phyloP scores from a whole-genome alignment of 2,797 vertebrate genomes.

The Anas flavirostris region DNA sequence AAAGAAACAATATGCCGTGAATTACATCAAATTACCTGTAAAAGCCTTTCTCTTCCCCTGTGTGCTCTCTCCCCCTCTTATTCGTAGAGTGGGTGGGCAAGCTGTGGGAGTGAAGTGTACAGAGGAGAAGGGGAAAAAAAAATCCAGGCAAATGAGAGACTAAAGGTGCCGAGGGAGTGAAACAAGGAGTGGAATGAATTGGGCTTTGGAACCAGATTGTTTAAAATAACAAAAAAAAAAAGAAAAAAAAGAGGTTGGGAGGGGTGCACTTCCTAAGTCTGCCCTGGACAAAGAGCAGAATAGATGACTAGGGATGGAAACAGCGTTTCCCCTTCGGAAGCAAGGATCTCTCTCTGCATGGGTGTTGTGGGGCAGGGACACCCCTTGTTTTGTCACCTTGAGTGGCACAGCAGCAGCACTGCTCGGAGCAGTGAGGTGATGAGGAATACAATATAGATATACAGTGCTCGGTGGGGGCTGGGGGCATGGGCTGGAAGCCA shows the following conservation, averaged over 20 bases:
- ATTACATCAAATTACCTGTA: constrained; percentile 72
- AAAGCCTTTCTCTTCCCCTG: constrained; percentile 62
- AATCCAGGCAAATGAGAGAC: constrained; percentile 52
- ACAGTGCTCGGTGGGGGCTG: background rate
- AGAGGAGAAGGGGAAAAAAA: constrained; percentile 24
- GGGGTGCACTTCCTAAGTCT: background rate
- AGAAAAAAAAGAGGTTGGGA: no score
- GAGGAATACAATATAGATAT: no score
- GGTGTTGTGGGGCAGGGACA: background rate
- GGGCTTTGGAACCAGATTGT: background rate
- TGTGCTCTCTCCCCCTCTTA: constrained; percentile 42
- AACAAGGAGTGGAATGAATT: constrained; percentile 8
- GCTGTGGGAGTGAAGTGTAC: constrained; percentile 59
- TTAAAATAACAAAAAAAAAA: background rate
- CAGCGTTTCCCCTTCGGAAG: background rate
- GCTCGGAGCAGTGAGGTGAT: background rate
- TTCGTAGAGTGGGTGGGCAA: constrained; percentile 46
- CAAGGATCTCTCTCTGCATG: background rate
- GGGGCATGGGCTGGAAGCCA: background rate
- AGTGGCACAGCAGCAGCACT: background rate
- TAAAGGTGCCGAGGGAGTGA: constrained; percentile 34
- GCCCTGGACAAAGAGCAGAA: background rate
- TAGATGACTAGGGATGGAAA: background rate
- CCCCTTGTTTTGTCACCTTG: background rate
- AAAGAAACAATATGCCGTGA: constrained; percentile 36